Evolutionary conservation across 2,113 vertebrate species (phyloP).

Genomic region (Aramus guarauna): DNA sequence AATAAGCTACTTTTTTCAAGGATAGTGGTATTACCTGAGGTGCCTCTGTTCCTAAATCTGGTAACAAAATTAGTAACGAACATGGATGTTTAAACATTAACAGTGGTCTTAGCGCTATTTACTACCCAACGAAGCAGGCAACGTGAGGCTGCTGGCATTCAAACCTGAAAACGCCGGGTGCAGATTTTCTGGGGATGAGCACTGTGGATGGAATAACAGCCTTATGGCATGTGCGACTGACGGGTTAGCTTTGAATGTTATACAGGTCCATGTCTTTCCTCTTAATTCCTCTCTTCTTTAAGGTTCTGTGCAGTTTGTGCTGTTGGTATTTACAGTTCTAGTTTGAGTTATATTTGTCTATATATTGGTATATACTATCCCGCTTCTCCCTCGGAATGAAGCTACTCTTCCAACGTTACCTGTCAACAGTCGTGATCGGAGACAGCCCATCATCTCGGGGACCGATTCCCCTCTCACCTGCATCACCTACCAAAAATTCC

Average conservation of each 20-base stretch:
- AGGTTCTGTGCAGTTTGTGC: not conserved
- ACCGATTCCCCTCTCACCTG: not conserved
- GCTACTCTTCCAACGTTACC: accelerated
- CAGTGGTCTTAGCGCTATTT: not conserved
- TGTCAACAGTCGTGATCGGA: accelerated
- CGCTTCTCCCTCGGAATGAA: not conserved
- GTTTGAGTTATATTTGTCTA: not conserved
- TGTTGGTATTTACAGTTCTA: not conserved
- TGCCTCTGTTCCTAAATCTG: not conserved
- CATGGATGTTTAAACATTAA: not conserved
- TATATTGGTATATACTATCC: not conserved
- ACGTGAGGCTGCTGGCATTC: not conserved
- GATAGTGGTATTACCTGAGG: not conserved
- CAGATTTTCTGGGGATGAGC: not conserved
- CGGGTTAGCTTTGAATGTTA: not conserved
- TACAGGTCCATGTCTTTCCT: not conserved
- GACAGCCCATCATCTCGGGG: not conserved
- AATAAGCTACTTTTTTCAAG: not conserved
- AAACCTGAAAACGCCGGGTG: not conserved
- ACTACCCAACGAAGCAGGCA: not conserved
- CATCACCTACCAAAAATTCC: not conserved
- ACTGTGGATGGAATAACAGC: not conserved
- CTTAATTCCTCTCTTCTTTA: not conserved
- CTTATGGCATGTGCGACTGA: not conserved
- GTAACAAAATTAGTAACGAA: not conserved